Evolutionary conservation across 2,797 vertebrate species (phyloP).

Genomic region (Ciconia nigra): DNA sequence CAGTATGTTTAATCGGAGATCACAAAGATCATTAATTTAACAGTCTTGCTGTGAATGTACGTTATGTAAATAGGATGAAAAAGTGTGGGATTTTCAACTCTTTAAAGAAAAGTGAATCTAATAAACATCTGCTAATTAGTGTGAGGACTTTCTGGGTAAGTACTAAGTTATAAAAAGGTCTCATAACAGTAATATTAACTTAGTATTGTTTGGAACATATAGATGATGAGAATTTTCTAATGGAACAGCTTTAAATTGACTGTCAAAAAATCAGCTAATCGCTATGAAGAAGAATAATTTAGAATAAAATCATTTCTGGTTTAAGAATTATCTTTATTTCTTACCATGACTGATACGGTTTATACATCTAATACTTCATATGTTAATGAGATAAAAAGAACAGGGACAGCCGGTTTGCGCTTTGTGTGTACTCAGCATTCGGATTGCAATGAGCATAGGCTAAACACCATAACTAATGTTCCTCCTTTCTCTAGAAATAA

Average conservation of each 20-base stretch:
- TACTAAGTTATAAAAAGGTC: neutral
- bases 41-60: neutral
- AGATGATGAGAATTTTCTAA: neutral
- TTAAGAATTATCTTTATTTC: neutral
- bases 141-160: neutral
- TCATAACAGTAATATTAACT: neutral
- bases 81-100: neutral
- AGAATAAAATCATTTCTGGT: neutral
- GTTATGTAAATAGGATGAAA: neutral
- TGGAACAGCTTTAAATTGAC: neutral
- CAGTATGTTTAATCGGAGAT: neutral
- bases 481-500: neutral
- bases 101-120: neutral
- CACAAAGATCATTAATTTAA: neutral
- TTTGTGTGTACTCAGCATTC: neutral
- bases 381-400: neutral
- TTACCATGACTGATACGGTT: neutral
- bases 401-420: neutral
- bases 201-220: neutral
- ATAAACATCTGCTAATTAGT: neutral
- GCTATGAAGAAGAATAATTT: neutral
- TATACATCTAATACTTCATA: neutral
- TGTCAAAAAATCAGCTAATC: neutral
- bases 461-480: neutral
- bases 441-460: neutral